Evolutionary conservation across 2,113 vertebrate genomes (phyloP).

Genomic region (Argyrosomus japonicus): DNA sequence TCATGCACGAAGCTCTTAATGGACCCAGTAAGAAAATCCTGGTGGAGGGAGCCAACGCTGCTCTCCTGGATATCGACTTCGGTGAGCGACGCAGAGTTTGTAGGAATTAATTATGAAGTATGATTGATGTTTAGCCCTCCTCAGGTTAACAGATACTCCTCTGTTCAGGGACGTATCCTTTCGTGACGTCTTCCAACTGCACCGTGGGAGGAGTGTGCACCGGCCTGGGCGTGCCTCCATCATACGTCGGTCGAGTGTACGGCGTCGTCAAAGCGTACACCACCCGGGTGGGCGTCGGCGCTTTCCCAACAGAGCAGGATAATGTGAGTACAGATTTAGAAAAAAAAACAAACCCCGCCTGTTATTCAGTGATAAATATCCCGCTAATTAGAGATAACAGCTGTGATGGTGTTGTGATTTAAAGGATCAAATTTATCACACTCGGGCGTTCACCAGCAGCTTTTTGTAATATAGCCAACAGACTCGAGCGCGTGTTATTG

Average conservation of each 20-base stretch:
- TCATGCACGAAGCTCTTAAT: constrained; percentile 87
- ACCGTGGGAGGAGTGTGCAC: constrained; percentile 89
- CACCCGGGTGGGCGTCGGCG: constrained; percentile 86
- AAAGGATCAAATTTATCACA: constrained; percentile 19
- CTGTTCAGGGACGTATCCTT: constrained; percentile 85
- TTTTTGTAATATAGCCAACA: constrained; percentile 1
- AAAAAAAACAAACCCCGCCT: background rate
- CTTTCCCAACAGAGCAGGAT: constrained; percentile 87
- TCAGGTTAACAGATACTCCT: background rate
- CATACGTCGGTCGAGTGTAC: constrained; percentile 84
- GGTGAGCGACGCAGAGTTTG: constrained; percentile 70
- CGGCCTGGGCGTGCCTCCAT: constrained; percentile 85
- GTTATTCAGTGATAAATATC: background rate
- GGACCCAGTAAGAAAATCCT: constrained; percentile 88
- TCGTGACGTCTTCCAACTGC: constrained; percentile 88
- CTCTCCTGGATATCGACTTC: constrained; percentile 88
- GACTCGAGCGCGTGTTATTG: background rate
- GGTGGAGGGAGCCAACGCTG: constrained; percentile 88
- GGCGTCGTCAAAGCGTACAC: constrained; percentile 88
- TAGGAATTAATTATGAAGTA: background rate
- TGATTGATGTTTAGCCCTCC: background rate
- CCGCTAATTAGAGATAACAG: background rate
- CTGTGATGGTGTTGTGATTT: background rate
- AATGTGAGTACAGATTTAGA: constrained; percentile 79
- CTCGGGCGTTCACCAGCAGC: background rate